Conservation (phyloP, 2,888 invertebrate genomes). For the Eurytoma adleriae region DNA sequence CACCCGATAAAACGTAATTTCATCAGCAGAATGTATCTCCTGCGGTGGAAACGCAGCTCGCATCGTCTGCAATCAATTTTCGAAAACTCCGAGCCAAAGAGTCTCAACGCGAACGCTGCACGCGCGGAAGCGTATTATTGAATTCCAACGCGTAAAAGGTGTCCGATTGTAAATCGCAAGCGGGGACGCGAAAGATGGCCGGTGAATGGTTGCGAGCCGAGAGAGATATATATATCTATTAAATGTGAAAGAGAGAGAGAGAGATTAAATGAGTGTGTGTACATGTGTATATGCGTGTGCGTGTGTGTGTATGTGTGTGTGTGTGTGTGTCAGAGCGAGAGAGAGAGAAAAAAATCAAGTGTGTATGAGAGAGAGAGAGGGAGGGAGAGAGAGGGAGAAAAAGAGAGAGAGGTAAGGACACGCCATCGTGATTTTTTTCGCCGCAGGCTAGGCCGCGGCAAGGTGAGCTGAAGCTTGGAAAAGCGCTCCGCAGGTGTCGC, state of each 20-base stretch:
- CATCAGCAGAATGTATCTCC: not conserved
- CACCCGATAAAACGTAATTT: no score
- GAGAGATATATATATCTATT: no score
- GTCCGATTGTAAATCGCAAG: not conserved
- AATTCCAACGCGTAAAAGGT: not conserved
- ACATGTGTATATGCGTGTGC: no score
- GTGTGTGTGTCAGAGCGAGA: no score
- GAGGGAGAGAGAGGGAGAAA: no score
- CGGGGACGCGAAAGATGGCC: constrained; percentile 9
- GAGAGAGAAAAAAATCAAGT: no score
- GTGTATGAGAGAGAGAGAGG: not conserved
- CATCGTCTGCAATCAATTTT: constrained; percentile 11
- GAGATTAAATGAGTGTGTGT: no score
- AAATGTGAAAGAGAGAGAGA: not conserved
- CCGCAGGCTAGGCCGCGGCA: constrained; percentile 74
- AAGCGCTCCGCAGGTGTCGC: constrained; percentile 67
- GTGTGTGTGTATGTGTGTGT: no score
- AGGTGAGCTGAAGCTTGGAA: constrained; percentile 69
- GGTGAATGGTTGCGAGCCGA: not conserved
- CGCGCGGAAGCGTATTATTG: constrained; percentile 19
- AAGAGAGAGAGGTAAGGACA: not conserved
- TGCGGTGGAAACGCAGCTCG: not conserved
- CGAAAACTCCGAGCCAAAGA: constrained; percentile 15
- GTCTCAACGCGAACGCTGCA: constrained; percentile 42
- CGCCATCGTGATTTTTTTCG: constrained; percentile 57